A percentile compares a stretch with the other conserved stretches of the same genome.
These are phyloP conservation scores for Cyprinodon variegatus DNA, from an alignment of 2,113 vertebrate species.

Conservation along the genomic window DNA sequence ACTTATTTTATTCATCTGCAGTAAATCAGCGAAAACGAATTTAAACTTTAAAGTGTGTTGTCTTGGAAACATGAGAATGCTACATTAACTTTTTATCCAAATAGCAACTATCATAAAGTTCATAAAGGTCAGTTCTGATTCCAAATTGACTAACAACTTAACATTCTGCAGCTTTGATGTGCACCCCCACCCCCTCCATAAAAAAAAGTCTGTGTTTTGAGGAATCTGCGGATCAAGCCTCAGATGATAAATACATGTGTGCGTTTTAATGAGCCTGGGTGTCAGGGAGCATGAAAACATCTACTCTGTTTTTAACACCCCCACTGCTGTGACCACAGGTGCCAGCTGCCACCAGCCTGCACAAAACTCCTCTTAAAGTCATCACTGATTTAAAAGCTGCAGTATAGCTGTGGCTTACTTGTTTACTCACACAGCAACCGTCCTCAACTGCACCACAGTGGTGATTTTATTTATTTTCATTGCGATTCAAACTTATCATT, in stretches of 20 bases:
- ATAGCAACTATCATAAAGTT: background rate
- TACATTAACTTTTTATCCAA: background rate
- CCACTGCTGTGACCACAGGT: constrained; percentile 34
- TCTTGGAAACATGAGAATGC: background rate
- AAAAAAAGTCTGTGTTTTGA: background rate
- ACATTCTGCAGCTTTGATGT: constrained; percentile 13
- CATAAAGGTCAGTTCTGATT: background rate
- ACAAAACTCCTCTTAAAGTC: constrained; percentile 49
- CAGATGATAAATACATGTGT: constrained; percentile 29
- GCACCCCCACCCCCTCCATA: background rate
- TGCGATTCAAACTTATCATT: constrained; percentile 53
- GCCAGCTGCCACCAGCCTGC: constrained; percentile 41
- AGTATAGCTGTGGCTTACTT: constrained; percentile 24
- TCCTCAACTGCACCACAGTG: constrained; percentile 46
- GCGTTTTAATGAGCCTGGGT: constrained; percentile 52
- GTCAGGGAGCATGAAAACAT: constrained; percentile 39
- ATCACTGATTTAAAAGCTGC: constrained; percentile 45
- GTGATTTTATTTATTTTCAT: constrained; percentile 54
- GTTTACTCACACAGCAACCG: constrained; percentile 36
- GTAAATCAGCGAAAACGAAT: background rate
- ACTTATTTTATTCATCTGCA: background rate
- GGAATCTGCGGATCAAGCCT: constrained; percentile 8
- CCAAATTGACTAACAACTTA: background rate
- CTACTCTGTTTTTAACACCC: constrained; percentile 34
- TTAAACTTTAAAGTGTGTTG: background rate